Evolutionary conservation across 1,140 invertebrate genomes (phyloP).

Genomic region (Arctopsyche grandis): DNA sequence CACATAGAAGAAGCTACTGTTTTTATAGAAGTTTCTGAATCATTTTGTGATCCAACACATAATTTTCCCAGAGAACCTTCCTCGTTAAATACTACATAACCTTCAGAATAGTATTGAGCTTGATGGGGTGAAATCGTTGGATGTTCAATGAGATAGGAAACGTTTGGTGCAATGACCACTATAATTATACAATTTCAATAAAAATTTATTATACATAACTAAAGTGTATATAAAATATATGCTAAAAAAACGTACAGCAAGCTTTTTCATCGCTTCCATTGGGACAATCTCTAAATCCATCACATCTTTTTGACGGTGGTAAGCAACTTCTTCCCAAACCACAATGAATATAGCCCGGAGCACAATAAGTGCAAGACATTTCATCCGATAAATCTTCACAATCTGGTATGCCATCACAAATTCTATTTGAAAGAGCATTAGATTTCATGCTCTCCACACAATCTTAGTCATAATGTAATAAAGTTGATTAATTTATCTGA

Average conservation of each 20-base stretch:
- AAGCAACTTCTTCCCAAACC: slow-evolving; percentile 81
- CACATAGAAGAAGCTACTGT: slow-evolving; percentile 80
- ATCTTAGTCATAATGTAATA: slow-evolving; percentile 62
- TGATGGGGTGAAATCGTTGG: slow-evolving; percentile 72
- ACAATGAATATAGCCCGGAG: slow-evolving; percentile 74
- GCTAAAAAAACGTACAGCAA: slow-evolving; percentile 70
- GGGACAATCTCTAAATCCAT: slow-evolving; percentile 83
- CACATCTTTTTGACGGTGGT: slow-evolving; percentile 76
- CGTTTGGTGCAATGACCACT: slow-evolving; percentile 80
- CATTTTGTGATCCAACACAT: slow-evolving; percentile 77
- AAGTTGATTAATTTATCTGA: slow-evolving; percentile 74
- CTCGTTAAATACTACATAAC: slow-evolving; percentile 85
- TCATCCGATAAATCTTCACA: slow-evolving; percentile 87
- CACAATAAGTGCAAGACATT: slow-evolving; percentile 80
- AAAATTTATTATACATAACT: slow-evolving; percentile 21
- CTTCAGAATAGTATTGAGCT: slow-evolving; percentile 74
- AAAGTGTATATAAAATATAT: slow-evolving; percentile 16
- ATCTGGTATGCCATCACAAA: slow-evolving; percentile 88
- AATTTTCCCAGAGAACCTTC: slow-evolving; percentile 83
- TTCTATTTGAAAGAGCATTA: slow-evolving; percentile 75
- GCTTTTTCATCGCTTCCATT: slow-evolving; percentile 87
- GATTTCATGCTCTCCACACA: slow-evolving; percentile 77
- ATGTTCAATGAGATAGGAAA: slow-evolving; percentile 68
- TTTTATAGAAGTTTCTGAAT: slow-evolving; percentile 63
- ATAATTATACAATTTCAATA: slow-evolving; percentile 45